Conservation (phyloP, 2,888 invertebrate species). For the Papilio demoleus region DNA sequence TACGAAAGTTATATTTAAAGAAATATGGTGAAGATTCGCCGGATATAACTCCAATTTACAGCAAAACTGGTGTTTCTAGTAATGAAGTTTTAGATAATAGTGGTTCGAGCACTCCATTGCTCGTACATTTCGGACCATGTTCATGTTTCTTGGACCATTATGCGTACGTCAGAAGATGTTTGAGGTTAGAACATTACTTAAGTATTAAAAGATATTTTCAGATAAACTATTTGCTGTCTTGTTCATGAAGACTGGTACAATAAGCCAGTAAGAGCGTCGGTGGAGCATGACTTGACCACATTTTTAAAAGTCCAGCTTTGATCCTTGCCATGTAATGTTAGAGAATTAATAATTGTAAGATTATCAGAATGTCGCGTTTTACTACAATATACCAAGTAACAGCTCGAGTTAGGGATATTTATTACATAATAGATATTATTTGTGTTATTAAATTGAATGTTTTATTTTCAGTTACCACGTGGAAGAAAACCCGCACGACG, state of each 20-base stretch:
- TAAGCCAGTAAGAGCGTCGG: no score
- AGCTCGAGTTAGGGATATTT: no score
- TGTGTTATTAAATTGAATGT: constrained; percentile 17
- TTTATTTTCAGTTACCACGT: constrained; percentile 56
- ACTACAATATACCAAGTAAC: no score
- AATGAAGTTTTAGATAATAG: constrained; percentile 50
- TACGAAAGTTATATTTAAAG: constrained; percentile 62
- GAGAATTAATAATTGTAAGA: no score
- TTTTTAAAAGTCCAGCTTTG: no score
- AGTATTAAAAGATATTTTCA: no score
- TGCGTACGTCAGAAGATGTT: constrained; percentile 59
- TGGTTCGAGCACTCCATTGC: constrained; percentile 49
- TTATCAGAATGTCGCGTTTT: no score
- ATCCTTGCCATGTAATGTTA: no score
- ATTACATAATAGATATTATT: background rate
- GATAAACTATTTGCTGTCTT: no score
- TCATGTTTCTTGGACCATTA: constrained; percentile 59
- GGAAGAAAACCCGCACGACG: constrained; percentile 56
- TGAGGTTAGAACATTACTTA: constrained; percentile 51
- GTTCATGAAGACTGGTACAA: no score
- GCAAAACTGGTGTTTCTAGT: constrained; percentile 39
- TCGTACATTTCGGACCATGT: constrained; percentile 54
- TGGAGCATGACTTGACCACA: no score
- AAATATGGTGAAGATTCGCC: constrained; percentile 49
- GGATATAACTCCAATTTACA: constrained; percentile 15